Conservation (phyloP, 2,113 vertebrate genomes). For the Cephalopterus ornatus region DNA sequence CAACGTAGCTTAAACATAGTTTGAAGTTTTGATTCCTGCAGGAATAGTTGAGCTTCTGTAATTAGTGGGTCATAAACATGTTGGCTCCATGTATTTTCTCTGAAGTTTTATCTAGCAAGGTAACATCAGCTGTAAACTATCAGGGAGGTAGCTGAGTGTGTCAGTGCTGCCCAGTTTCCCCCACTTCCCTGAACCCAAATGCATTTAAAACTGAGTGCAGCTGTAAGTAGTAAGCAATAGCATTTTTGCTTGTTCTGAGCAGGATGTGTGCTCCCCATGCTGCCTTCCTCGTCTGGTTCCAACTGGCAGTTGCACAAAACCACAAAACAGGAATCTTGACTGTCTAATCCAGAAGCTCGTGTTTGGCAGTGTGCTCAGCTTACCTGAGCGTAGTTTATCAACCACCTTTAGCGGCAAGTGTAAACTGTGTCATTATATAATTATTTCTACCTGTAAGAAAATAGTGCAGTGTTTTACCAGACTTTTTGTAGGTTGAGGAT, state of each 20-base stretch:
- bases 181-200: neutral
- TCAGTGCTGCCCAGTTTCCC: neutral
- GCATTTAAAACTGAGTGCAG: neutral
- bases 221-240: neutral
- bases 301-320: neutral
- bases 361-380: neutral
- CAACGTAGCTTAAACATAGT: neutral
- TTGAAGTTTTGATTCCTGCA: neutral
- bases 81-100: neutral
- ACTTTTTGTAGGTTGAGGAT: neutral
- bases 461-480: neutral
- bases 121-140: neutral
- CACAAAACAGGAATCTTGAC: neutral
- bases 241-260: neutral
- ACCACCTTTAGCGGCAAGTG: neutral
- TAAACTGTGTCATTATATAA: neutral
- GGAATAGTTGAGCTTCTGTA: neutral
- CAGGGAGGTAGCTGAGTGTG: neutral
- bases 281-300: neutral
- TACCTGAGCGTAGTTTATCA: neutral
- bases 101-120: neutral
- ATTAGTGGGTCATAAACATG: neutral
- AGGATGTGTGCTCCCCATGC: rapidly evolving
- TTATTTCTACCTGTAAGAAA: neutral
- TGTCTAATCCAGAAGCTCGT: neutral